Evolutionary conservation across 2,113 vertebrate species (phyloP).

Genomic region (Mugil cephalus): DNA sequence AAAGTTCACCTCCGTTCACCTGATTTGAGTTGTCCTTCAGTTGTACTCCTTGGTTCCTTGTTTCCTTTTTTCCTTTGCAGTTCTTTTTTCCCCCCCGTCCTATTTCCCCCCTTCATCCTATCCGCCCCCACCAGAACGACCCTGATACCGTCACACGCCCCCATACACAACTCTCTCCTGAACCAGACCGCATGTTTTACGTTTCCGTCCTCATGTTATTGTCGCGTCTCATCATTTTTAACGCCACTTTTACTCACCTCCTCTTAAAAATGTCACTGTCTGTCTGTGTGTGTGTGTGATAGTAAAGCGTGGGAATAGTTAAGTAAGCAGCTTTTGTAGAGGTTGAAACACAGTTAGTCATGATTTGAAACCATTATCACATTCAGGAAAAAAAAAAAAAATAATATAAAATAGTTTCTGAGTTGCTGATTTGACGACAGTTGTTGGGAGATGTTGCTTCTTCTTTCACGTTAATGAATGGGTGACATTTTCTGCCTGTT

Average conservation of each 20-base stretch:
- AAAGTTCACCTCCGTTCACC: conserved; percentile 17
- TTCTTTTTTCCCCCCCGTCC: conserved; percentile 11
- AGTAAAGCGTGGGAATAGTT: neutral
- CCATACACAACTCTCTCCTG: conserved; percentile 22
- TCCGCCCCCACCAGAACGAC: conserved; percentile 2
- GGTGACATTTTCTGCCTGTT: conserved; percentile 44
- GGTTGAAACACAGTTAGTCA: neutral
- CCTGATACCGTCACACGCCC: conserved; percentile 14
- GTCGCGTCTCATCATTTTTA: conserved; percentile 36
- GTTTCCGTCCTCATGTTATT: conserved; percentile 36
- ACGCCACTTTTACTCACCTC: conserved; percentile 41
- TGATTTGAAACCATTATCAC: neutral
- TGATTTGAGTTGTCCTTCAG: conserved; percentile 43
- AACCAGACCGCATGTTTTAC: conserved; percentile 47
- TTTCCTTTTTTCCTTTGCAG: neutral
- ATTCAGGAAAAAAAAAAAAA: neutral
- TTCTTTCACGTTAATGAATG: no score
- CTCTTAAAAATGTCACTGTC: conserved; percentile 23
- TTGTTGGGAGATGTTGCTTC: neutral
- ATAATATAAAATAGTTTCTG: neutral
- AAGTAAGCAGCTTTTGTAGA: neutral
- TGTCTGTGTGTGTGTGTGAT: conserved; percentile 25
- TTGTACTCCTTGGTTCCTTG: conserved; percentile 35
- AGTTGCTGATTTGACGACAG: neutral
- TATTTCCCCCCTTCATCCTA: conserved; percentile 8